Evolutionary conservation across 2,113 vertebrate genomes (phyloP), one percentile per base, ranked within the genome.

Genomic region (Oxyruncus cristatus): DNA sequence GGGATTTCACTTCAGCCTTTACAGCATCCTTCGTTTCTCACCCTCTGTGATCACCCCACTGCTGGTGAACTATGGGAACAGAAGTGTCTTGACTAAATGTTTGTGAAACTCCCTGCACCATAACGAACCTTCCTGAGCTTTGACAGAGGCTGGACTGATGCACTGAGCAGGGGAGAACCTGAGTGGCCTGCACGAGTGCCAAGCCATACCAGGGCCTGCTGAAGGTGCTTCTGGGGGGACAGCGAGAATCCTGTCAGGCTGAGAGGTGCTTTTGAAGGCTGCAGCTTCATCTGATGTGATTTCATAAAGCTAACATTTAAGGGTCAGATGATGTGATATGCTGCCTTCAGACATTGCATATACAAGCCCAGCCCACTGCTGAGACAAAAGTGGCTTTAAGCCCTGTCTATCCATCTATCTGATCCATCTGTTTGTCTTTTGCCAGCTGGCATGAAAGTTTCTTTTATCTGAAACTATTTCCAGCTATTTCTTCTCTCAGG

Each of bases 371-470:
- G 81, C 67, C 91, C 62, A 14, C 81, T 63, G 41, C 46, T 66
- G 79, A 97, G 94, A 93, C 89, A 94, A 80, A 96, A 93, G 92
- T 93, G 92, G 85, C 89, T 95, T 90, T 90, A 95, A 94, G 85
- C 91, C 93, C 68, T 0, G 3, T 92, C 85, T 94, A 37, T 92
- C 85, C 67, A 80, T 84, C 83, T 93, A 81, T 92, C 86, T 91
- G 63, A 76, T 95, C 82, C 50, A 88, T 93, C 92, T 88, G 59
- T 87, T 92, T 92, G 84, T 44, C 67, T 89, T 92, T 88, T 91
- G 89, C 88, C 78, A 88, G 71, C 86, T 93, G 92, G 85, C 91
- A 70, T 59, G 33, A 84, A 82, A 79, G 28, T 39, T 65, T 63
- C 33, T 92, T 95, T 95, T 91, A 91, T 86, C 83, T 94, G 79